Base-by-base conservation (phyloP, 2,113 vertebrate genomes). In the Lampris incognitus region DNA sequence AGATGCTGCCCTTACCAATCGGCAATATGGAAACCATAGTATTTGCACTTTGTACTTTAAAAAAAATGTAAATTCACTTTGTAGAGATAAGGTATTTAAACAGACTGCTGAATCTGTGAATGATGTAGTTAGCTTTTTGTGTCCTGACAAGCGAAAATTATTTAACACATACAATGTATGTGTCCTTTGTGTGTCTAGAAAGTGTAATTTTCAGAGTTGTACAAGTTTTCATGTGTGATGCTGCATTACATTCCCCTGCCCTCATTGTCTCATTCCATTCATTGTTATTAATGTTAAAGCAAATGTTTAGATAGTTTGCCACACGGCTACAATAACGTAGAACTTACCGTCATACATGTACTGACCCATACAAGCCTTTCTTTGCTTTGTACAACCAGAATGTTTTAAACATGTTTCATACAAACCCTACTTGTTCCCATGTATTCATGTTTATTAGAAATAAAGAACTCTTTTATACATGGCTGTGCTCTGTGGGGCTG, bases 41-140 rank as follows among this genome's bases (percentile, higher is more conserved):
- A 96, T 97, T 98, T 98, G 97, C 97, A 98, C 97, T 99, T 98
- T 98, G 96, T 99, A 97, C 96, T 96, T 97, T 96, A 96, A 94
- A 87, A 87, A 67, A 88, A 84, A 92, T 97, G 97, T 99, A 97
- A 97, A 97, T 98, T 97, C 97, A 97, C 96, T 95, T 96, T 97
- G 96, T 97, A 97, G 97, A 97, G 93, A 95, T 90, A 87, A 95
- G 95, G 94, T 97, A 97, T 97, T 97, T 96, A 97, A 96, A 92
- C 94, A 94, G 94, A 97, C 94, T 92, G 95, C 95, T 93, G 91
- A 94, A 96, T 96, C 95, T 97, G 96, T 97, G 96, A 96, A 96
- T 94, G 93, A 88, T 91, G 94, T 95, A 94, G 94, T 93, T 94
- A 94, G 93, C 91, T 87, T 93, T 90, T 92, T 83, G 87, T 92